Evolutionary conservation across 2,113 vertebrate species (phyloP), one percentile per base, ranked within the genome.

Genomic region (Dissostichus mawsoni): DNA sequence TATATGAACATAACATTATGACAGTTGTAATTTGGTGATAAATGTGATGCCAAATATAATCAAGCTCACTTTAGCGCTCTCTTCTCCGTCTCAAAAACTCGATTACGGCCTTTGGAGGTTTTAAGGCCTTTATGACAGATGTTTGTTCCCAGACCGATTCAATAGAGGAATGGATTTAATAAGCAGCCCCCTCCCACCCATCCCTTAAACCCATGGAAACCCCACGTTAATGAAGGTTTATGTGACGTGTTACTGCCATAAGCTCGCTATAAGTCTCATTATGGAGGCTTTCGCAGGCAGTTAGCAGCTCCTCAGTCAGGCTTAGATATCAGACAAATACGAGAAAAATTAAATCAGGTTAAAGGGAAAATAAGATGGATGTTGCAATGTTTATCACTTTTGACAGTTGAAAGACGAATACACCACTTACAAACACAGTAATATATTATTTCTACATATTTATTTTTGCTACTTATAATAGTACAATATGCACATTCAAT

Each of bases 221-320:
- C 52, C 68, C 65, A 13, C 16, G 17, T 78, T 83, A 89, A 90
- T 87, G 76, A 82, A 88, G 58, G 66, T 86, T 79, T 86, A 76
- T 69, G 78, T 76, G 72, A 80, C 25, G 25, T 4, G 59, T 57
- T 71, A 59, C 76, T 70, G 62, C 77, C 69, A 53, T 44, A 58
- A 84, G 69, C 48, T 75, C 2, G 58, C 56, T 69, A 33, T 36
- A 8, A 48, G 20, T 68, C 77, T 85, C 69, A 61, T 83, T 83
- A 80, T 29, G 48, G 48, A 8, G 57, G 55, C 78, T 87, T 74
- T 83, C 52, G 70, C 57, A 79, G 80, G 57, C 56, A 71, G 73
- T 82, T 69, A 83, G 65, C 51, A 7, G 58, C 73, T 78, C 76
- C 44, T 72, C 69, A 52, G 75, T 82, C 66, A 65, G 66, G 17